Evolutionary conservation across 2,113 vertebrate species (phyloP).

Genomic region (Anolis carolinensis): DNA sequence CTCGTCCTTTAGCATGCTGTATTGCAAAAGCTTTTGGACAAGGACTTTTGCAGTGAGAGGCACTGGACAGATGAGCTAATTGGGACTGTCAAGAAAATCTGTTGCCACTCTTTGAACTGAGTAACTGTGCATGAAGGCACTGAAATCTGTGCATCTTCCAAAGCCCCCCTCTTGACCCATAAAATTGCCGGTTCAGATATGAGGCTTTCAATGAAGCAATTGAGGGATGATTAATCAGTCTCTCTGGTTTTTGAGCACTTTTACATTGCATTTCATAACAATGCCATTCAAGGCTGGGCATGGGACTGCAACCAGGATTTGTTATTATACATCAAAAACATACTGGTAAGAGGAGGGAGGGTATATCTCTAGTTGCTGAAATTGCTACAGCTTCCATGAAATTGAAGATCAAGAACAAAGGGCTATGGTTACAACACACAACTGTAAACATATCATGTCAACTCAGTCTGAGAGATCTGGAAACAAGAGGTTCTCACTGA

Average conservation of each 20-base stretch:
- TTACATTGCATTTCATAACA: slow-evolving; percentile 21
- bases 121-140: slow-evolving; percentile 35
- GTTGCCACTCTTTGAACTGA: slow-evolving; percentile 56
- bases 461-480: neutral
- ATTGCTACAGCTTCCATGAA: neutral
- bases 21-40: slow-evolving; percentile 14
- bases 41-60: slow-evolving; percentile 38
- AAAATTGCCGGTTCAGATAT: slow-evolving; percentile 41
- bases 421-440: neutral
- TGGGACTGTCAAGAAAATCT: slow-evolving; percentile 57
- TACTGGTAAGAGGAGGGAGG: too few species aligned
- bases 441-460: neutral
- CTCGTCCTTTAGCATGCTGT: neutral
- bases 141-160: slow-evolving; percentile 45
- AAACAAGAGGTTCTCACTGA: neutral
- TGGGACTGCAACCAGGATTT: neutral
- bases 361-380: neutral
- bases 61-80: slow-evolving; percentile 51
- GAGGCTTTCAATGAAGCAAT: slow-evolving; percentile 23
- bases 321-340: neutral
- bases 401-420: neutral
- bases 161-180: slow-evolving; percentile 46
- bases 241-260: slow-evolving; percentile 17
- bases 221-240: slow-evolving; percentile 34
- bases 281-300: slow-evolving; percentile 11